Evolutionary conservation across 2,797 vertebrate genomes (phyloP), one percentile per base, ranked within the genome.

Genomic region (Sebastes wilsoni): DNA sequence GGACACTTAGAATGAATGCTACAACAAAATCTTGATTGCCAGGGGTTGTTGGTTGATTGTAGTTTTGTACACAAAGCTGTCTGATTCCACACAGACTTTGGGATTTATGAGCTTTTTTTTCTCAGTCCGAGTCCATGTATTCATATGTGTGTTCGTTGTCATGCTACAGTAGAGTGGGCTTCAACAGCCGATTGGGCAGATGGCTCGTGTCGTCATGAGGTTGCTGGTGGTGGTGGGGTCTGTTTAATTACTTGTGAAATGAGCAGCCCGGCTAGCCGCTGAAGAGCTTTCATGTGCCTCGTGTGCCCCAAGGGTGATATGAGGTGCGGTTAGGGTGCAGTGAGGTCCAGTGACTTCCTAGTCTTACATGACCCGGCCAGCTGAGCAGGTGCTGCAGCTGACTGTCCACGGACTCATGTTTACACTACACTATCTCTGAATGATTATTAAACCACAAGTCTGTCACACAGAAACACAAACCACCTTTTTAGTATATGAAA

Each of bases 221-320:
- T 42, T 42, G 38, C 13, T 42, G 93, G 94, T 55, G 52, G 95
- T 18, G 93, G 93, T 91, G 90, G 94, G 94, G 95, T 95, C 94
- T 91, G 88, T 96, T 97, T 98, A 98, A 99, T 98, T 98, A 97
- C 96, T 96, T 97, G 96, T 97, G 96, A 97, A 95, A 95, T 95
- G 96, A 94, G 85, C 94, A 95, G 94, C 93, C 90, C 94, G 62
- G 89, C 88, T 93, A 91, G 91, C 93, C 87, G 91, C 95, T 97
- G 96, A 97, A 86, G 72, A 95, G 91, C 92, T 87, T 88, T 72
- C 75, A 30, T 89, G 46, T 62, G 46, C 67, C 77, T 59, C 6
- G 34, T 87, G 49, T 62, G 58, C 64, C 81, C 61, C 5, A 32
- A 74, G 73, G 72, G 38, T 34, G 52, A 73, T 76, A 36, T 10